phyloP scores from a whole-genome alignment of 2,888 invertebrate species.

The Drosophila parthenogenetica region DNA sequence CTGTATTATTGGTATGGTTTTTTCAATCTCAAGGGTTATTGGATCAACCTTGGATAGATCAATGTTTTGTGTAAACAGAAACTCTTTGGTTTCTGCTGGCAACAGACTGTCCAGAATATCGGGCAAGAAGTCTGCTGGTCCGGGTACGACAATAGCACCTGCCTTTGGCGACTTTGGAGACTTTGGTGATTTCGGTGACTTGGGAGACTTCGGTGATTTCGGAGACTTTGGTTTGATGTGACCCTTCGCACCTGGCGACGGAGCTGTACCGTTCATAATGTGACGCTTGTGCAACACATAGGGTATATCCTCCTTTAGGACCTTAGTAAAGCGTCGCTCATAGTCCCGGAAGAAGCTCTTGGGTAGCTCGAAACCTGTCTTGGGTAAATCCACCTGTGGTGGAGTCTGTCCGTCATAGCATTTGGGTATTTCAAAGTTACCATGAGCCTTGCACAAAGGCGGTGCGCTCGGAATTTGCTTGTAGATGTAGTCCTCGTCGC shows the following conservation, averaged over 20 bases:
- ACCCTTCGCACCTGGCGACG: slow-evolving; percentile 86
- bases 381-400: slow-evolving; percentile 86
- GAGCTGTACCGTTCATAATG: slow-evolving; percentile 93
- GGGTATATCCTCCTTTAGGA: slow-evolving; percentile 90
- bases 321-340: slow-evolving; percentile 86
- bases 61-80: slow-evolving; percentile 91
- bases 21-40: slow-evolving; percentile 89
- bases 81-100: slow-evolving; percentile 87
- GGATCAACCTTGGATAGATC: slow-evolving; percentile 91
- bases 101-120: slow-evolving; percentile 86
- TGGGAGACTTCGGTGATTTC: slow-evolving; percentile 88
- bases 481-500: slow-evolving; percentile 92
- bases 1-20: slow-evolving; percentile 87
- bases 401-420: slow-evolving; percentile 81
- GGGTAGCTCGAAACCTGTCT: slow-evolving; percentile 89
- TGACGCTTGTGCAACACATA: slow-evolving; percentile 94
- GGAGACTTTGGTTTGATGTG: slow-evolving; percentile 88
- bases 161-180: slow-evolving; percentile 86
- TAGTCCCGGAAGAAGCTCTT: slow-evolving; percentile 90
- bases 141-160: slow-evolving; percentile 46
- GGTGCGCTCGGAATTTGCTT: slow-evolving; percentile 91
- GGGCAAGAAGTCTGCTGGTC: slow-evolving; percentile 85
- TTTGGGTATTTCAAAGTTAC: slow-evolving; percentile 89
- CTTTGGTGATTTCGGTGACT: slow-evolving; percentile 88
- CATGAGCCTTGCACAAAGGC: slow-evolving; percentile 89